Conservation (phyloP, 2,113 vertebrate species). For the Equus quagga region DNA sequence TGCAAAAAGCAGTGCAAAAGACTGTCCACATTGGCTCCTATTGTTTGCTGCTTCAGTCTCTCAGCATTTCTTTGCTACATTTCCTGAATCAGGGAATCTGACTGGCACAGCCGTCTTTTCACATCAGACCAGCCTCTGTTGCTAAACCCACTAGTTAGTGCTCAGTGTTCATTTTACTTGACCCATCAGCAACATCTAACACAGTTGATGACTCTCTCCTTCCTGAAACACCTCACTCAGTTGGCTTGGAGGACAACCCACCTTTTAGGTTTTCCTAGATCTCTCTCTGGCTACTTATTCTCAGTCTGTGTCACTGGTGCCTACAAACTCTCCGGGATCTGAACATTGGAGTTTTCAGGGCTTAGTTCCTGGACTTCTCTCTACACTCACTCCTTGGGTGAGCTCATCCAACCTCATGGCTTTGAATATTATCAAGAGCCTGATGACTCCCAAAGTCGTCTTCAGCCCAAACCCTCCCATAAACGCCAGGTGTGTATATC, state of each 20-base stretch:
- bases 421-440: slow-evolving; percentile 35
- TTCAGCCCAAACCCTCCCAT: background rate
- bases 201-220: background rate
- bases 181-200: background rate
- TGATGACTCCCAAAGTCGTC: background rate
- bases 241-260: background rate
- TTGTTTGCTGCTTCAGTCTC: slow-evolving; percentile 46
- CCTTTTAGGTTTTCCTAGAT: background rate
- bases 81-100: slow-evolving; percentile 49
- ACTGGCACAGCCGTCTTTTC: slow-evolving; percentile 54
- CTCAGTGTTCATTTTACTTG: background rate
- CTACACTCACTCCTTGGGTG: background rate
- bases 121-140: background rate
- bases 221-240: background rate
- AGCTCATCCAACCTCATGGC: slow-evolving; percentile 22
- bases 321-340: background rate
- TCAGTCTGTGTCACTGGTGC: background rate
- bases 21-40: background rate
- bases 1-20: slow-evolving; percentile 58
- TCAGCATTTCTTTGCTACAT: slow-evolving; percentile 29
- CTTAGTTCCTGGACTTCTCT: slow-evolving; percentile 18
- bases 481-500: background rate
- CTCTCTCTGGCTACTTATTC: background rate
- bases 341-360: slow-evolving; percentile 8
- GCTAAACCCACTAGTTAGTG: background rate